These are phyloP conservation scores for Xenotilapia caudafasciata DNA, from an alignment of 2,113 vertebrate genomes.

Conservation along the genomic window DNA sequence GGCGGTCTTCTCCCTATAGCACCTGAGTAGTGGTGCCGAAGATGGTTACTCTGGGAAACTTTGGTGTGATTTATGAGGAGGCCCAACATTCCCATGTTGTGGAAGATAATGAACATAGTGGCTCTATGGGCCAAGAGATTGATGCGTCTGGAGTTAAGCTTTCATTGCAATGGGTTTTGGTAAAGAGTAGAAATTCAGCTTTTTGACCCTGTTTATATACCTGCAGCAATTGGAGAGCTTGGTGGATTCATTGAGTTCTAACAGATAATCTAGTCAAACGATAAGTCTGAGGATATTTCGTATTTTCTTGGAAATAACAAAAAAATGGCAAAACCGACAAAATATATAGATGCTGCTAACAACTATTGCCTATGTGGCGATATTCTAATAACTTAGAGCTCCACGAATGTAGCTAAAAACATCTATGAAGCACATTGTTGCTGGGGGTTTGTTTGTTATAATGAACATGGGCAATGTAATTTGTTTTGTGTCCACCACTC, in stretches of 20 bases:
- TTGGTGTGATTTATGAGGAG: constrained; percentile 36
- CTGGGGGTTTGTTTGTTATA: background rate
- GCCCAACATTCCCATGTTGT: background rate
- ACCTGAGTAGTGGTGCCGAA: background rate
- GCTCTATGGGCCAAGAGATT: background rate
- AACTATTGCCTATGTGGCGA: background rate
- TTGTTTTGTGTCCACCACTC: background rate
- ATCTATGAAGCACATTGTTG: background rate
- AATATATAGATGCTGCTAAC: background rate
- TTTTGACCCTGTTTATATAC: background rate
- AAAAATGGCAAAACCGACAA: background rate
- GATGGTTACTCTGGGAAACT: background rate
- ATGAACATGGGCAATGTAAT: background rate
- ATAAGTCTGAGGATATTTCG: background rate
- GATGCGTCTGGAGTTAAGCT: background rate
- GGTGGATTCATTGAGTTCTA: background rate
- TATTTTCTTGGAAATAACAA: background rate
- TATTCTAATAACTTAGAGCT: background rate
- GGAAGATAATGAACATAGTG: background rate
- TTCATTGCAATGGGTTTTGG: background rate
- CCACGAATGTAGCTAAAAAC: background rate
- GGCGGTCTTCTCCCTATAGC: constrained; percentile 6
- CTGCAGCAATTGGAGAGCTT: background rate
- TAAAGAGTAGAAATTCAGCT: background rate
- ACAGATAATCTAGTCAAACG: background rate